Evolutionary conservation across 2,888 invertebrate species (phyloP), one percentile per base, ranked within the genome.

Genomic region (Mechanitis mazaeus): DNA sequence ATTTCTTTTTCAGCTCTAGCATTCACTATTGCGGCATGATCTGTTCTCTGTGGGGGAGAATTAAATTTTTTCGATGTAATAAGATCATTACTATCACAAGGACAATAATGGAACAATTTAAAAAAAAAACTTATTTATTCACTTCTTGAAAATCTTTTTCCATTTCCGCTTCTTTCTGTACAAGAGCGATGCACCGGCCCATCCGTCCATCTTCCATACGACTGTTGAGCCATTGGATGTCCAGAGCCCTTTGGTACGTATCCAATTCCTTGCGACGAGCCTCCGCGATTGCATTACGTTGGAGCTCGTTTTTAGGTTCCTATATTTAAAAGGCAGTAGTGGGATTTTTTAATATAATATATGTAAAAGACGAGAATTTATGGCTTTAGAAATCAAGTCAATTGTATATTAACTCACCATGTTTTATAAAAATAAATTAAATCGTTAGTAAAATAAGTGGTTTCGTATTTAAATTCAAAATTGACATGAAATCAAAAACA

Each of bases 121-220:
- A 1, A 35, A 35, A 35, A 35, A 35, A 2, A 35, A 35, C 6
- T 5, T 35, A 35, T 3, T 35, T 35, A 46, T 1, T 55, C 69
- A 86, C 89, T 77, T 89, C 87, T 66, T 87, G 84, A 66, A 83
- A 88, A 62, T 86, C 78, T 61, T 82, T 87, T 61, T 90, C 89
- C 86, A 87, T 85, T 45, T 80, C 85, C 3, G 85, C 86, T 66
- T 90, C 89, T 9, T 76, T 75, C 47, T 80, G 69, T 63, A 90
- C 86, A 2, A 83, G 78, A 0, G 89, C 86, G 0, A 88, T 74
- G 54, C 81, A 81, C 1, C 87, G 80, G 6, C 85, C 83, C 83
- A 86, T 89, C n/a, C 83, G 74, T 47, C 87, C 84, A 47, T 85
- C 85, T 42, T 84, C 85, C 87, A 87, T 87, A 0, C 89, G 83